A percentile compares a stretch with the other conserved stretches of the same genome.
phyloP scores from a whole-genome alignment of 2,113 vertebrate genomes.

The Delphinapterus leucas region DNA sequence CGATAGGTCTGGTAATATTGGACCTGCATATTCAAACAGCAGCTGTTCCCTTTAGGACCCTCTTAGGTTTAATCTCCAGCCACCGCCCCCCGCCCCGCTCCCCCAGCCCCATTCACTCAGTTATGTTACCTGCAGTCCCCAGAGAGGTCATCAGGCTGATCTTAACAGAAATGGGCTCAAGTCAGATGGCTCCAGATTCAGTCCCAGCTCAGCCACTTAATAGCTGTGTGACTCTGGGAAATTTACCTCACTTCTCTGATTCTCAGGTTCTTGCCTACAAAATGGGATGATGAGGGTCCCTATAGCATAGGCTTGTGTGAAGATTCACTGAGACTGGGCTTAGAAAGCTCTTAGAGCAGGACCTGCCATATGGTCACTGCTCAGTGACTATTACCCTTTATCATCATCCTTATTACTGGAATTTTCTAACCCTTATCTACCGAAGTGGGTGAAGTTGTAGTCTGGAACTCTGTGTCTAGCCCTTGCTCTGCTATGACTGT shows the following conservation, averaged over 20 bases:
- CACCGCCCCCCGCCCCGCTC: rapidly evolving
- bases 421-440: not conserved
- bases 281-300: not conserved
- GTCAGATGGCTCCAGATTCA: not conserved
- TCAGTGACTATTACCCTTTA: not conserved
- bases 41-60: not conserved
- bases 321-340: not conserved
- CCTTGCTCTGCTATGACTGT: not conserved
- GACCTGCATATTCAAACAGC: not conserved
- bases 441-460: not conserved
- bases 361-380: not conserved
- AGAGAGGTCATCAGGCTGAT: not conserved
- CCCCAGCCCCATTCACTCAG: not conserved
- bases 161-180: not conserved
- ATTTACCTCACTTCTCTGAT: slow-evolving; percentile 15
- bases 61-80: not conserved
- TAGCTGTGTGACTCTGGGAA: slow-evolving; percentile 39
- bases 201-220: not conserved
- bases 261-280: not conserved
- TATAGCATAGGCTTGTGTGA: not conserved
- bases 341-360: not conserved
- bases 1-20: not conserved
- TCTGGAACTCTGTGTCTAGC: not conserved
- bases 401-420: not conserved
- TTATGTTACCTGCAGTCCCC: not conserved